Evolutionary conservation across 1,140 invertebrate genomes (phyloP), one percentile per base, ranked within the genome.

Genomic region (Drosophila obscura): DNA sequence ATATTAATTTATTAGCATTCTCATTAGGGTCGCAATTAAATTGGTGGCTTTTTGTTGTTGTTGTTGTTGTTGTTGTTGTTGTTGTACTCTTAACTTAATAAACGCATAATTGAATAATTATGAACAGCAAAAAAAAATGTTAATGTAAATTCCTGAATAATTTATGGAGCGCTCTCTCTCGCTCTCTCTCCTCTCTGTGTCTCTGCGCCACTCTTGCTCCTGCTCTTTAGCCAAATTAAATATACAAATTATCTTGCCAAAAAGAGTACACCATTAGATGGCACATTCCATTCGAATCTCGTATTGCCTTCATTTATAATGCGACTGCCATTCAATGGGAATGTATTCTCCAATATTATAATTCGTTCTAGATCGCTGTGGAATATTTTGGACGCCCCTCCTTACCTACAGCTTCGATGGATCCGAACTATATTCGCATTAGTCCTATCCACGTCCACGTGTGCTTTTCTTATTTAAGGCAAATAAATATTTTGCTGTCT

Each of bases 1-100:
- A 59, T 45, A 45, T 63, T 73, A 49, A 73, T 73, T 73, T 73
- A 73, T 73, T 73, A 51, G 71, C 59, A 41, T 73, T 73, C 63
- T 71, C 46, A 73, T 73, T 73, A 73, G 71, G 71, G 22, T 46
- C 69, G 26, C 69, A 73, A 73, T 73, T 73, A 57, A 73, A 64
- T 73, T 73, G 51, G 51, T 58, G 26, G 16, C 46, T 26, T 39
- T 50, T 19, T n/a, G n/a, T n/a, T n/a, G n/a, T n/a, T n/a, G n/a
- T n/a, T n/a, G n/a, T n/a, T n/a, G n/a, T n/a, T n/a, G n/a, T n/a
- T n/a, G n/a, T n/a, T n/a, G n/a, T 48, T 39, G 9, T 3, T n/a
- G n/a, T 9, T 41, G 39, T 48, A 24, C 63, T 46, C 7, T 11
- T 16, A 35, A 69, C 45, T 73, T 55, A 73, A 73, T 73, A 73